Evolutionary conservation across 2,113 vertebrate species (phyloP), one percentile per base, ranked within the genome.

Genomic region (Aspidoscelis tigris): DNA sequence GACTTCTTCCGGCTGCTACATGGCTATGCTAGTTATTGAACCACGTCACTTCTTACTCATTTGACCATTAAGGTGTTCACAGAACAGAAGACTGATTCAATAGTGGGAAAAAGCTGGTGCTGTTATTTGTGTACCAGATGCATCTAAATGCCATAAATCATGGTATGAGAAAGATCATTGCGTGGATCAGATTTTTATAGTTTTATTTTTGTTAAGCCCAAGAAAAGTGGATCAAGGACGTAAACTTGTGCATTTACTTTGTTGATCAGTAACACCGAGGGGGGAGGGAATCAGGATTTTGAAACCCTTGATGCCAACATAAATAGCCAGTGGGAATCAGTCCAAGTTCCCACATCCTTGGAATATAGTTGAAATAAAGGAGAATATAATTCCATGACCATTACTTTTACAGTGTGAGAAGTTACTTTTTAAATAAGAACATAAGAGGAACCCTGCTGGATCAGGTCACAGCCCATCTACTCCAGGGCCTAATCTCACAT

Each of bases 191-290:
- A 65, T 10, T 33, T 66, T 33, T 80, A 22, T 66, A 12, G 26
- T n/a, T 69, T 65, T 12, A 69, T n/a, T 12, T 33, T 33, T 33
- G n/a, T 26, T 24, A 72, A 26, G 18, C 18, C 44, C 21, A 65
- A 65, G 41, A 66, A 33, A 47, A 64, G 80, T 66, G 43, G 14
- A 33, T 70, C 33, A 70, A 3, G 69, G 69, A 74, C 65, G 39
- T 26, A 85, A 73, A 55, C 39, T 26, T 47, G 55, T 39, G 41
- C 47, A 61, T 33, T 39, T 72, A 55, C 76, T 44, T 84, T 41
- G 69, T 55, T 84, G 76, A 79, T 79, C 69, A 79, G 76, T 26
- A 73, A 84, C 69, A 39, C 55, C 55, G 33, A 33, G 33, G 33
- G 33, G 33, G 33, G 33, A 33, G 69, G 41, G 41, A 82, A 80